phyloP scores from a whole-genome alignment of 2,797 vertebrate species.

The Channa striata region DNA sequence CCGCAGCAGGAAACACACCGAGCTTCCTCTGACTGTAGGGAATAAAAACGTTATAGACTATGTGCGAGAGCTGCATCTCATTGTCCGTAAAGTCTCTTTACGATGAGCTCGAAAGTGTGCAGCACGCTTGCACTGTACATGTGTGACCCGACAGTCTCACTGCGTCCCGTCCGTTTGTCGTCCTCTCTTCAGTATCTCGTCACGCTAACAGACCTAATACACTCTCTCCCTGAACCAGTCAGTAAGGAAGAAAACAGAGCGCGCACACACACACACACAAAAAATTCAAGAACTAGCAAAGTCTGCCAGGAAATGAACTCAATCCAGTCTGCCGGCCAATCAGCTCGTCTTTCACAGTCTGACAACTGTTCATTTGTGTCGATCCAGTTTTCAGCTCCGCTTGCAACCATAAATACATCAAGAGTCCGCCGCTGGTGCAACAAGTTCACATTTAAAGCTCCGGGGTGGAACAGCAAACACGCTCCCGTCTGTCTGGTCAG shows the following conservation, averaged over 20 bases:
- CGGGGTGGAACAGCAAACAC: slow-evolving; percentile 21
- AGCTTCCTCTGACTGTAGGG: slow-evolving; percentile 50
- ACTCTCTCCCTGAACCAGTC: slow-evolving; percentile 61
- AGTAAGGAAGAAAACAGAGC: slow-evolving; percentile 49
- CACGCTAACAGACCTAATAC: slow-evolving; percentile 22
- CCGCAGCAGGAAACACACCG: slow-evolving; percentile 34
- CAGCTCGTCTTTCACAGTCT: background rate
- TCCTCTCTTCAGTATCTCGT: slow-evolving; percentile 29
- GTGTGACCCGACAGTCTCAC: slow-evolving; percentile 42
- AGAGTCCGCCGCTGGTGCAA: slow-evolving; percentile 4
- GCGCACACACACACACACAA: slow-evolving; percentile 9
- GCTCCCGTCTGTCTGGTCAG: slow-evolving; percentile 3
- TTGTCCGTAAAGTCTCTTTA: slow-evolving; percentile 48
- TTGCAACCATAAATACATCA: slow-evolving; percentile 32
- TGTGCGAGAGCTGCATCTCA: slow-evolving; percentile 58
- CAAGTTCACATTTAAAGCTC: slow-evolving; percentile 37
- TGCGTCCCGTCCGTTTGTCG: slow-evolving; percentile 18
- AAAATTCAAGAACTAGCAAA: slow-evolving; percentile 7
- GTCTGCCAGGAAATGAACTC: slow-evolving; percentile 25
- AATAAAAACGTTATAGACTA: slow-evolving; percentile 53
- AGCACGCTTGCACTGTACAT: slow-evolving; percentile 29
- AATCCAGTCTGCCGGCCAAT: slow-evolving; percentile 24
- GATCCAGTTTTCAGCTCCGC: slow-evolving; percentile 52
- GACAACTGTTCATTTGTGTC: slow-evolving; percentile 10
- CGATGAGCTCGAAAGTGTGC: slow-evolving; percentile 45